These are phyloP conservation scores for Sturnus vulgaris DNA, from an alignment of 2,113 vertebrate genomes.

Conservation along the genomic window DNA sequence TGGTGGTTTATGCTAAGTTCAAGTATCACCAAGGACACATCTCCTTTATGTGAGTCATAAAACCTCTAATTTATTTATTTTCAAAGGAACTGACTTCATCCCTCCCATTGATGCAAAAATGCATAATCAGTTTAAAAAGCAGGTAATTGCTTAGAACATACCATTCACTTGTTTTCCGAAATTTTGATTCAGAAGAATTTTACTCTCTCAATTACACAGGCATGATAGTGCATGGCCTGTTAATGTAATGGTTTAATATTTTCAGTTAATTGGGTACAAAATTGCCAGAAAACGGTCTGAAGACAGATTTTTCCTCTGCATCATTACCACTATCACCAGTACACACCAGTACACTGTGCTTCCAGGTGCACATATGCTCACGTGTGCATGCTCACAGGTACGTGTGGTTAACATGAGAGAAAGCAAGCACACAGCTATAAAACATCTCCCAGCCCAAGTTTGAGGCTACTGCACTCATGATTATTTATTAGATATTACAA, in stretches of 20 bases:
- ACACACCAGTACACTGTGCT: not conserved
- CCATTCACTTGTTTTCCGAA: not conserved
- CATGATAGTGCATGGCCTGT: not conserved
- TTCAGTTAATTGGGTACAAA: conserved; percentile 2
- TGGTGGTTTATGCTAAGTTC: not conserved
- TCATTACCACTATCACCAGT: not conserved
- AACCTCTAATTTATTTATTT: not conserved
- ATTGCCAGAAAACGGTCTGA: not conserved
- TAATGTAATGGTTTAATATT: not conserved
- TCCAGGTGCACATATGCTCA: not conserved
- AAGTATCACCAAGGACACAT: not conserved
- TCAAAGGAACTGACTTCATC: not conserved
- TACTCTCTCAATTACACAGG: not conserved
- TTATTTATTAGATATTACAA: conserved; percentile 30
- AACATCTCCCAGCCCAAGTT: not conserved
- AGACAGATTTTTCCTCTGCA: not conserved
- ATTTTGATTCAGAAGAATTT: not conserved
- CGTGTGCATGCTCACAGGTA: not conserved
- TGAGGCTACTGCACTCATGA: not conserved
- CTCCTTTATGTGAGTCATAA: not conserved
- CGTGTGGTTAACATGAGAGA: rapidly evolving
- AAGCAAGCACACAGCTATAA: not conserved
- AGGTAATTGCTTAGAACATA: not conserved
- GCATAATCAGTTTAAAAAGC: not conserved
- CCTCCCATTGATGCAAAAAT: not conserved